Conservation (phyloP, 2,797 vertebrate genomes). For the Argentina silus region DNA sequence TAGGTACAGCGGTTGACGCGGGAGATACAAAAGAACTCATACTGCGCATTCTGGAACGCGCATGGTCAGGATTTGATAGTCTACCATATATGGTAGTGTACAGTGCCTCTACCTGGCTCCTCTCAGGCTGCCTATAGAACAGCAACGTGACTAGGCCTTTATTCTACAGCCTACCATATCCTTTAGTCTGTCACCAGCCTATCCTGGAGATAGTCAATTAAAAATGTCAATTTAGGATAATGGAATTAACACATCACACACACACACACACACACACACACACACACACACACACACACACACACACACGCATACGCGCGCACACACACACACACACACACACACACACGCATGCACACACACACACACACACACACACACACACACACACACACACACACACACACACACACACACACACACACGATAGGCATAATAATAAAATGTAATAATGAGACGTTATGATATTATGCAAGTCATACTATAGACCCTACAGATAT, state of each 20-base stretch:
- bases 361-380: conserved; percentile 10
- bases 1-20: not conserved
- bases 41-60: not conserved
- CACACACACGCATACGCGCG: not conserved
- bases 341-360: not conserved
- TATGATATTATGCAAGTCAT: not conserved
- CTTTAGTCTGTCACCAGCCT: too few species aligned
- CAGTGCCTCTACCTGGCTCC: not conserved
- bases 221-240: too few species aligned
- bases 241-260: too few species aligned
- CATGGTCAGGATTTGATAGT: not conserved
- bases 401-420: conserved; percentile 11
- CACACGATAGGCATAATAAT: not conserved
- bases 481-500: not conserved
- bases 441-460: too few species aligned
- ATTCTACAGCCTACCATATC: not conserved
- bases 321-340: not conserved
- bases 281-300: not conserved
- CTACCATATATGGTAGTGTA: conserved; percentile 1
- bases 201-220: too few species aligned
- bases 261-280: too few species aligned
- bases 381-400: conserved; percentile 13
- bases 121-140: not conserved
- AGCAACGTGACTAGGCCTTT: not conserved
- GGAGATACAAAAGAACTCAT: not conserved